Evolutionary conservation across 2,888 invertebrate genomes (phyloP).

Genomic region (Polymixis flavicincta): DNA sequence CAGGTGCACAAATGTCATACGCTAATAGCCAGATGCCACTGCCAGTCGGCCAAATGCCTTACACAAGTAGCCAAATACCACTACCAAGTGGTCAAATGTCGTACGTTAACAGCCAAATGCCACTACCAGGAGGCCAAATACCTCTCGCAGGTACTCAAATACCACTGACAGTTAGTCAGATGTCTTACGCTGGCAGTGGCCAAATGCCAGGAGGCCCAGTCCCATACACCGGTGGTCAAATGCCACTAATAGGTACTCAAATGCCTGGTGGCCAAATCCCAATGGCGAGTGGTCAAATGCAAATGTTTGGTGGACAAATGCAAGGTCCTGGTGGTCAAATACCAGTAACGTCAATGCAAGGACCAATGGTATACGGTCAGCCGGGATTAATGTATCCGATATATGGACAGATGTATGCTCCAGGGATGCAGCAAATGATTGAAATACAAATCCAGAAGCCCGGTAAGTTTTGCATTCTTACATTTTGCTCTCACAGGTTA

Average conservation of each 20-base stretch:
- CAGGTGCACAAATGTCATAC: constrained; percentile 25
- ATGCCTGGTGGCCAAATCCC: constrained; percentile 30
- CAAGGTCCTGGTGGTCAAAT: constrained; percentile 37
- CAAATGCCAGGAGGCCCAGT: constrained; percentile 27
- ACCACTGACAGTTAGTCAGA: not conserved
- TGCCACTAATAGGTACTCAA: constrained; percentile 14
- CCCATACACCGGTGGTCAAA: constrained; percentile 18
- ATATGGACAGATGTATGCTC: constrained; percentile 51
- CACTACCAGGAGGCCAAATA: constrained; percentile 16
- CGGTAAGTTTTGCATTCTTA: constrained; percentile 12
- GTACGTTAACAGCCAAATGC: constrained; percentile 2
- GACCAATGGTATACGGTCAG: constrained; percentile 36
- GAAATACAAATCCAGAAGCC: constrained; percentile 63
- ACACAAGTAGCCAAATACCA: constrained; percentile 1
- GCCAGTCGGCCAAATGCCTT: constrained; percentile 19
- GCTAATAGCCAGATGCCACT: constrained; percentile 13
- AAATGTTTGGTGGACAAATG: constrained; percentile 23
- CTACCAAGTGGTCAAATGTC: constrained; percentile 26
- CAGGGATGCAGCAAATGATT: constrained; percentile 56
- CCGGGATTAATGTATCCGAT: constrained; percentile 47
- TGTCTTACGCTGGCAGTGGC: not conserved
- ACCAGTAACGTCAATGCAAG: constrained; percentile 34
- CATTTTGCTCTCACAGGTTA: no score
- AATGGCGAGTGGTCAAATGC: constrained; percentile 14
- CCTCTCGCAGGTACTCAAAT: constrained; percentile 14